Evolutionary conservation across 2,888 invertebrate genomes (phyloP).

Genomic region (Eurytoma californica): DNA sequence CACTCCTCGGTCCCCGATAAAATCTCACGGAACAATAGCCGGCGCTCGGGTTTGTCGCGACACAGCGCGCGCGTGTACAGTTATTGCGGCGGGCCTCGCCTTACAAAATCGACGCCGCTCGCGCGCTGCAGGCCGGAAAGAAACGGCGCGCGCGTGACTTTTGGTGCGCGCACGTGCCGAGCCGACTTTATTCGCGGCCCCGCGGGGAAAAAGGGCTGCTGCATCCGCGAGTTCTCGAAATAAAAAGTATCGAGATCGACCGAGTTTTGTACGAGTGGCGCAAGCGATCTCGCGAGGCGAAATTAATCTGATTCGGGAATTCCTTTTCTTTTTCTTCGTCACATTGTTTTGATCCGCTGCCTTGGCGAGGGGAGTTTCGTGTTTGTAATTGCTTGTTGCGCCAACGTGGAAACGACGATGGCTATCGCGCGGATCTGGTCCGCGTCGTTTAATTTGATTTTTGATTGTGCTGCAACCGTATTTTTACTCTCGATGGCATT

Average conservation of each 20-base stretch:
- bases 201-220: slow-evolving; percentile 11
- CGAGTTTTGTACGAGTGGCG: no score
- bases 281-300: background rate
- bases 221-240: background rate
- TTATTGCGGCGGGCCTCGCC: background rate
- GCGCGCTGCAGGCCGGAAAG: slow-evolving; percentile 26
- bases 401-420: background rate
- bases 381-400: slow-evolving; percentile 12
- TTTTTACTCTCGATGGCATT: background rate
- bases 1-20: no score
- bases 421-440: slow-evolving; percentile 6
- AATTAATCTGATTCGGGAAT: background rate
- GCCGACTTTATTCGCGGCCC: background rate
- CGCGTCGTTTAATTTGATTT: background rate
- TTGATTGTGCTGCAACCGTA: background rate
- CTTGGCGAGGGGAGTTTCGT: no score
- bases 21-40: no score
- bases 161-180: background rate
- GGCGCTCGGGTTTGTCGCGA: background rate
- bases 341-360: slow-evolving; percentile 13
- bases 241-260: no score
- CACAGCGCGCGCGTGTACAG: background rate
- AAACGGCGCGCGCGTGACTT: slow-evolving; percentile 34
- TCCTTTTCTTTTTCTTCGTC: slow-evolving; percentile 5
- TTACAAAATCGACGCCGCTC: slow-evolving; percentile 19